Base-by-base conservation (phyloP, 1,140 invertebrate genomes). In the Onthophagus taurus region DNA sequence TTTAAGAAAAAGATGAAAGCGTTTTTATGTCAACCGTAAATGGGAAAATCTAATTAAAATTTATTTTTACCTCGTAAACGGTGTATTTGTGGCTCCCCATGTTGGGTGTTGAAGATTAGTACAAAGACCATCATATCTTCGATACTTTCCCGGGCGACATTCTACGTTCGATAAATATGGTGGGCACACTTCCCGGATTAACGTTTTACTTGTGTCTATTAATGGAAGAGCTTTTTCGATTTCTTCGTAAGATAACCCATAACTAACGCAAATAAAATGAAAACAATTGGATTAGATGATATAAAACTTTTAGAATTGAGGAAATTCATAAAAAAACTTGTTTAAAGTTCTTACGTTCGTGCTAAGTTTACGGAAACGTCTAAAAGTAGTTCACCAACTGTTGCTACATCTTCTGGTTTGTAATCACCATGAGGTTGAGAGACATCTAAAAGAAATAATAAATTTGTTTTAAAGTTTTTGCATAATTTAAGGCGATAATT, bases 61-160 rank as follows among this genome's bases (percentile, higher is more conserved):
- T n/a, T n/a, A n/a, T n/a, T n/a, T n/a, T 37, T 69, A 83, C 81
- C 86, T 80, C 48, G 81, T 77, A 65, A 89, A 91, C 2, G 89
- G 84, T 8, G 85, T 77, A 55, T 83, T 79, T 0, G 81, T 77
- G n/a, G 85, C 77, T 0, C 92, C 92, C 89, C 90, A 94, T 1
- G 83, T 84, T 0, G 91, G 90, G 69, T 94, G 79, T 31, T 86
- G 72, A 26, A 94, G 67, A 61, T 97, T 97, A 45, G 91, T 97
- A 66, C 92, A 97, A 6, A 92, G 78, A 0, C 92, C 93, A 64
- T 94, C 89, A 41, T 83, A 77, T 4, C 89, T 72, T 2, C 93
- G 72, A 64, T 93, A 97, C 57, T 93, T 92, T n/a, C 87, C 87
- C 2, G 87, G 75, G 14, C 81, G 72, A 55, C 89, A 94, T 61